A percentile compares a stretch with the other conserved stretches of the same genome.
Conservation (phyloP, 2,113 vertebrate species). For the Myrmecophaga tridactyla region DNA sequence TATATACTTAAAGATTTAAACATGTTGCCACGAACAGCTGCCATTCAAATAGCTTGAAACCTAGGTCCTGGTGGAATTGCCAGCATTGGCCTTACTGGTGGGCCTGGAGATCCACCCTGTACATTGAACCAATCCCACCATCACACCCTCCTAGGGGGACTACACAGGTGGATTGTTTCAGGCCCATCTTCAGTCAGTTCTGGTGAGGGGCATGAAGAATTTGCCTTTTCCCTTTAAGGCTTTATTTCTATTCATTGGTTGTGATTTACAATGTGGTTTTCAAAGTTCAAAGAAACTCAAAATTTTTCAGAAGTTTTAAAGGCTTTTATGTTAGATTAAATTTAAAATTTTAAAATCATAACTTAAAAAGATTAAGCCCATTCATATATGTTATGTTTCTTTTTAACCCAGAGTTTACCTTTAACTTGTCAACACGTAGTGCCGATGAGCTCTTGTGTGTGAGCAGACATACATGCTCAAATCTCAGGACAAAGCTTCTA, state of each 20-base stretch:
- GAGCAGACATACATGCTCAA: not conserved
- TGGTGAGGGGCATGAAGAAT: not conserved
- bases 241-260: not conserved
- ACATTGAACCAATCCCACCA: accelerated
- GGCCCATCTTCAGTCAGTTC: not conserved
- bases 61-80: not conserved
- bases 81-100: not conserved
- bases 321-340: not conserved
- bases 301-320: not conserved
- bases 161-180: not conserved
- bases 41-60: not conserved
- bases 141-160: too few species aligned
- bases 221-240: not conserved
- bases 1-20: not conserved
- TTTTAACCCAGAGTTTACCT: not conserved
- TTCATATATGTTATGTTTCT: not conserved
- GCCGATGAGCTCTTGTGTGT: not conserved
- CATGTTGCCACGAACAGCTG: not conserved
- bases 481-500: not conserved
- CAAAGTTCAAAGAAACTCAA: not conserved
- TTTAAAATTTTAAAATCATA: not conserved
- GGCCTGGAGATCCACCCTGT: accelerated
- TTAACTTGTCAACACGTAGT: not conserved
- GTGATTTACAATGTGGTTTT: not conserved
- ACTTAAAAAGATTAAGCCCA: not conserved